phyloP scores from a whole-genome alignment of 2,797 vertebrate species.

The Bufotes viridis region DNA sequence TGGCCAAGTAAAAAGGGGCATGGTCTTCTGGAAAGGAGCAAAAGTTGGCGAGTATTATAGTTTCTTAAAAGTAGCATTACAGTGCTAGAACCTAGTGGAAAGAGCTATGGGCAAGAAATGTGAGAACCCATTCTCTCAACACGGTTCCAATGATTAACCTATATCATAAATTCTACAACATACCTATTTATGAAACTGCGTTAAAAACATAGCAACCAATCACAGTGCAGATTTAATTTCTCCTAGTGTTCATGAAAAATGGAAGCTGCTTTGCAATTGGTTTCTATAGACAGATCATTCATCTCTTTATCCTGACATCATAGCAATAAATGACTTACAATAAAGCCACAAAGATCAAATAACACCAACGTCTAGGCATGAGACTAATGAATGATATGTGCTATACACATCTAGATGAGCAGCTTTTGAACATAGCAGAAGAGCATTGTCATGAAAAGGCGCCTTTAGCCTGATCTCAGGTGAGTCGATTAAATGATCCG shows the following conservation, averaged over 20 bases:
- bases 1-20: too few species aligned
- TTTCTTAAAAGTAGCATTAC: neutral
- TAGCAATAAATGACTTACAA: neutral
- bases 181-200: too few species aligned
- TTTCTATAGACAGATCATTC: neutral
- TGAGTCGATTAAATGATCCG: constrained; percentile 20
- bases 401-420: neutral
- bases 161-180: too few species aligned
- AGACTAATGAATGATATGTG: neutral
- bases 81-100: neutral
- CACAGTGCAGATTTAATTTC: too few species aligned
- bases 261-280: too few species aligned
- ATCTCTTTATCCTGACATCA: neutral
- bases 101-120: neutral
- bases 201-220: too few species aligned
- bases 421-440: neutral
- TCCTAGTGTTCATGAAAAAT: too few species aligned
- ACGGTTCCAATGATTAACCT: too few species aligned
- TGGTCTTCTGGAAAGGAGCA: too few species aligned
- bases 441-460: neutral
- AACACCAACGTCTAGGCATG: neutral
- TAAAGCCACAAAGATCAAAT: too few species aligned
- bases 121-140: neutral
- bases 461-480: neutral
- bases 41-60: neutral